Percentiles rank a stretch among this genome's conserved stretches.
Conservation (phyloP, 1,140 invertebrate species). For the Lasioglossum albipes region DNA sequence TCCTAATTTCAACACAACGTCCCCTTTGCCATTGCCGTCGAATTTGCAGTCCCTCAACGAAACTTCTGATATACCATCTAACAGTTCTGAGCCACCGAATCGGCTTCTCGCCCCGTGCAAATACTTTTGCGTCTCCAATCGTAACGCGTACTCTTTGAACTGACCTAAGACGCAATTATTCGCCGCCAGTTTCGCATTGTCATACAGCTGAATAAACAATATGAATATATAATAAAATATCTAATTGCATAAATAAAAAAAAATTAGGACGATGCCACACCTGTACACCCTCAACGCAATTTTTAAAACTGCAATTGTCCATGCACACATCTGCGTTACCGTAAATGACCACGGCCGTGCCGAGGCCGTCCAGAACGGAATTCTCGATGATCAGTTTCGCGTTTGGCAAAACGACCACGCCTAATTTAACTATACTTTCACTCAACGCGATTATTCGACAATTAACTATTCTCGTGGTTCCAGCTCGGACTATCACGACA, state of each 20-base stretch:
- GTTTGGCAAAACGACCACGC: slow-evolving; percentile 73
- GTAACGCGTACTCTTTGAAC: slow-evolving; percentile 73
- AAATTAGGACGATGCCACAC: slow-evolving; percentile 53
- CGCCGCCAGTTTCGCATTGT: slow-evolving; percentile 64
- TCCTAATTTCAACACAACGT: slow-evolving; percentile 65
- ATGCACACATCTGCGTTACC: slow-evolving; percentile 65
- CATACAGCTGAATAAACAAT: slow-evolving; percentile 52
- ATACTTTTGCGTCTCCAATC: slow-evolving; percentile 72
- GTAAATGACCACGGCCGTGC: slow-evolving; percentile 71
- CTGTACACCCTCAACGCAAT: slow-evolving; percentile 73
- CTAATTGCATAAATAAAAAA: slow-evolving; percentile 9
- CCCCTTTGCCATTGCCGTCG: slow-evolving; percentile 65
- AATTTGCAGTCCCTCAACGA: slow-evolving; percentile 71
- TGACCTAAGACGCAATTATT: slow-evolving; percentile 67
- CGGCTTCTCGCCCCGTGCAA: slow-evolving; percentile 49
- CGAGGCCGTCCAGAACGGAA: slow-evolving; percentile 70
- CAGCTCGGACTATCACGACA: slow-evolving; percentile 72
- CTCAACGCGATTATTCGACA: slow-evolving; percentile 71
- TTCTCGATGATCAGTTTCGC: slow-evolving; percentile 71
- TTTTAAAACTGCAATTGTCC: slow-evolving; percentile 69
- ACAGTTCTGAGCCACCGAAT: slow-evolving; percentile 64
- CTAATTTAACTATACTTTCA: slow-evolving; percentile 72
- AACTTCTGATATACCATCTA: slow-evolving; percentile 66
- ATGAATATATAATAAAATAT: background rate
- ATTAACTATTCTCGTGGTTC: slow-evolving; percentile 65